These are phyloP conservation scores for Scomber scombrus DNA, from an alignment of 2,113 vertebrate species.

Conservation along the genomic window DNA sequence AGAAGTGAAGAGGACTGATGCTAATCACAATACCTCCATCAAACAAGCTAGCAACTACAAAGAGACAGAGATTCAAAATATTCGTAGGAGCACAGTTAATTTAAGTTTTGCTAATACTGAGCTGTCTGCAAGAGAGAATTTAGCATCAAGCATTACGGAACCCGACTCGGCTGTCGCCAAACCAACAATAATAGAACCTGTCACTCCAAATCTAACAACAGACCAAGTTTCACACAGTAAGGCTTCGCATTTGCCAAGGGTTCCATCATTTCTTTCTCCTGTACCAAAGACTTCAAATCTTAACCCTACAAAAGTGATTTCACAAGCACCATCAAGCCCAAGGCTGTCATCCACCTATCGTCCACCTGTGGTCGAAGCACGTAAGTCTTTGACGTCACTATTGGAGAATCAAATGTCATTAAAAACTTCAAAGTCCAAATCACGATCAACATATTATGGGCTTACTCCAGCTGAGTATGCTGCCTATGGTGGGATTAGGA, in stretches of 20 bases:
- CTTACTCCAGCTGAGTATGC: conserved; percentile 80
- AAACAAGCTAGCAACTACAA: conserved; percentile 38
- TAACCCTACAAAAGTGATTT: conserved; percentile 25
- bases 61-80: conserved; percentile 51
- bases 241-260: conserved; percentile 59
- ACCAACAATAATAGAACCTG: conserved; percentile 38
- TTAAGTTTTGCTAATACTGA: conserved; percentile 33
- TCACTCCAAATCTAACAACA: conserved; percentile 34
- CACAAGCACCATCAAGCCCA: conserved; percentile 44
- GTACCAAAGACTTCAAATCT: conserved; percentile 42
- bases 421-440: conserved; percentile 70
- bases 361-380: conserved; percentile 69
- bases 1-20: conserved; percentile 31
- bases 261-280: conserved; percentile 62
- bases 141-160: conserved; percentile 21
- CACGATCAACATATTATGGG: conserved; percentile 82
- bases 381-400: conserved; percentile 76
- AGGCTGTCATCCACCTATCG: conserved; percentile 19
- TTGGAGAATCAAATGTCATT: conserved; percentile 72
- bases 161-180: conserved; percentile 39
- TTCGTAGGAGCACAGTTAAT: conserved; percentile 30
- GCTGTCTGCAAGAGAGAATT: conserved; percentile 42
- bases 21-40: conserved; percentile 26
- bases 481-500: conserved; percentile 81
- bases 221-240: conserved; percentile 47